Conservation (phyloP, 2,797 vertebrate species). For the Psittacula echo region DNA sequence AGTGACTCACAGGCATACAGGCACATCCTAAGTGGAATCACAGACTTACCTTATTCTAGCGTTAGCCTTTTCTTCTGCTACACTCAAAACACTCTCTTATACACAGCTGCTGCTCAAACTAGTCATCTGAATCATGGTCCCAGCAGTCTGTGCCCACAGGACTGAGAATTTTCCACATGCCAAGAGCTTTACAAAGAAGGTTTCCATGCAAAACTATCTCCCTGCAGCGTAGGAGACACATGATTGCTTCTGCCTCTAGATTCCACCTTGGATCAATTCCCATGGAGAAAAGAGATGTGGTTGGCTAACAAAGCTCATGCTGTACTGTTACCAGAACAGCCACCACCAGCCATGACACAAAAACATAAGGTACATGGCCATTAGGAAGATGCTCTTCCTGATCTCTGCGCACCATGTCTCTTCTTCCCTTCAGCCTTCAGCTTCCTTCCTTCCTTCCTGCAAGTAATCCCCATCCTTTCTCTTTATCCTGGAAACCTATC, state of each 20-base stretch:
- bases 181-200: not conserved
- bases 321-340: not conserved
- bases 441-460: not conserved
- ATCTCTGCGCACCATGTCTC: not conserved
- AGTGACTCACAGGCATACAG: constrained; percentile 47
- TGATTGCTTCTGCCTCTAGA: not conserved
- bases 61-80: not conserved
- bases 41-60: not conserved
- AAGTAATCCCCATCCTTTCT: not conserved
- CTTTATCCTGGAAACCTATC: not conserved
- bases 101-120: not conserved
- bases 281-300: not conserved
- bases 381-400: not conserved
- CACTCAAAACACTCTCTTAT: not conserved
- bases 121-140: not conserved
- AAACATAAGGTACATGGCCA: not conserved
- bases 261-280: not conserved
- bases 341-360: not conserved
- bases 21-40: not conserved
- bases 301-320: not conserved
- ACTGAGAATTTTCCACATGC: not conserved
- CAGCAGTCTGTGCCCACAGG: not conserved
- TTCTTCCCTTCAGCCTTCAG: not conserved
- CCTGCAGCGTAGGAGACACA: not conserved
- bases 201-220: not conserved